Evolutionary conservation across 2,797 vertebrate genomes (phyloP).

Genomic region (Crenichthys baileyi): DNA sequence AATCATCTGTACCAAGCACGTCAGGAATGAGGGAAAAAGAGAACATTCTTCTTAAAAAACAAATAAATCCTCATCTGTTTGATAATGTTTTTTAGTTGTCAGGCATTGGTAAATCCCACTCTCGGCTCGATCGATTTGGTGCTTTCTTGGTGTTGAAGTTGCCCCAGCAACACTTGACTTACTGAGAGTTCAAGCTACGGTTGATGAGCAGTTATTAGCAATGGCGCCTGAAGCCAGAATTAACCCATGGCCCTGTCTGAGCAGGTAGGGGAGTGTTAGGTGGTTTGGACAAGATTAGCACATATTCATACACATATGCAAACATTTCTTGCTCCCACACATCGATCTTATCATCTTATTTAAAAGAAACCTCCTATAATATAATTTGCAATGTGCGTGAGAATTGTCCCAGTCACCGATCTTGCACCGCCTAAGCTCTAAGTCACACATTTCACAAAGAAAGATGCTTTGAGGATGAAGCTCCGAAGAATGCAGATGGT

Average conservation of each 20-base stretch:
- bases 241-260: constrained; percentile 83
- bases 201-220: constrained; percentile 82
- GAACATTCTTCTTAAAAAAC: not conserved
- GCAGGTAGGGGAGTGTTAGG: constrained; percentile 81
- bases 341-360: not conserved
- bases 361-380: not conserved
- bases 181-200: constrained; percentile 78
- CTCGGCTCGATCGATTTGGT: constrained; percentile 10
- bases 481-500: constrained; percentile 72
- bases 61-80: not conserved
- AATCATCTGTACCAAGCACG: constrained; percentile 37
- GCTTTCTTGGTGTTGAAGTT: constrained; percentile 58
- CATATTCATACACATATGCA: constrained; percentile 62
- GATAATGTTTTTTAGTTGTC: not conserved
- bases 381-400: constrained; percentile 35
- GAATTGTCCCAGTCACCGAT: constrained; percentile 39
- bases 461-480: constrained; percentile 67
- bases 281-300: constrained; percentile 80
- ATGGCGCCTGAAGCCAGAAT: constrained; percentile 76
- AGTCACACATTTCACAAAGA: constrained; percentile 60
- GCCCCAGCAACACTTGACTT: constrained; percentile 48
- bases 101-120: not conserved
- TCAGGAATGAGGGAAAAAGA: constrained; percentile 37
- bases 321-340: constrained; percentile 52
- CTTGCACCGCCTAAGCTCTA: constrained; percentile 38